Evolutionary conservation across 2,113 vertebrate species (phyloP).

Genomic region (Columba livia): DNA sequence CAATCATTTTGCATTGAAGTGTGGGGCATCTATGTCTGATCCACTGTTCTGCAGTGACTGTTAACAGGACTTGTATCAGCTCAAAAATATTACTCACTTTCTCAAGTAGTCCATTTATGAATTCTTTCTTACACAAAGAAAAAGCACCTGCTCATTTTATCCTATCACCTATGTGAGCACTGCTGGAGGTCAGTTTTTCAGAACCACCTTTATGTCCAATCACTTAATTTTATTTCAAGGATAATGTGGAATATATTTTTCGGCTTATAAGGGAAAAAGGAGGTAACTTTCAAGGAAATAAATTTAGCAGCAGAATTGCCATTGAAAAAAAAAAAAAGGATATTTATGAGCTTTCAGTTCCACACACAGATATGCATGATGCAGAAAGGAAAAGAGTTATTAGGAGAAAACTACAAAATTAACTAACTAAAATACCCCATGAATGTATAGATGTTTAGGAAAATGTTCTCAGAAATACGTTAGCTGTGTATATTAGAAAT

Average conservation of each 20-base stretch:
- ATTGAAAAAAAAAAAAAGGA: not conserved
- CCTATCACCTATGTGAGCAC: not conserved
- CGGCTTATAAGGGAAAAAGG: not conserved
- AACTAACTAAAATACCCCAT: not conserved
- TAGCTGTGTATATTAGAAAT: not conserved
- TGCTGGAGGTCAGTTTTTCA: not conserved
- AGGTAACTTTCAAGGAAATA: not conserved
- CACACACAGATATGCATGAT: not conserved
- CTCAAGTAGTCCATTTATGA: not conserved
- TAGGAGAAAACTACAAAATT: not conserved
- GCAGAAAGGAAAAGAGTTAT: not conserved
- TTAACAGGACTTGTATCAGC: not conserved
- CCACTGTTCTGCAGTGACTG: not conserved
- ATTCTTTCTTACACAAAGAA: not conserved
- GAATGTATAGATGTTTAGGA: not conserved
- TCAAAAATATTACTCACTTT: not conserved
- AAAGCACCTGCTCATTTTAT: not conserved
- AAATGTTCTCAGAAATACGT: not conserved
- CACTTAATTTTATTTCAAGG: slow-evolving; percentile 30
- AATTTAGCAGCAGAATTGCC: not conserved
- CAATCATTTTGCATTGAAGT: not conserved
- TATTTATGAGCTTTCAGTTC: not conserved
- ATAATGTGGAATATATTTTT: not conserved
- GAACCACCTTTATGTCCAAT: not conserved
- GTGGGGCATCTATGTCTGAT: not conserved